A percentile compares a stretch with the other conserved stretches of the same genome.
These are phyloP conservation scores for Caerostris extrusa DNA, from an alignment of 1,140 invertebrate species.

Conservation along the genomic window DNA sequence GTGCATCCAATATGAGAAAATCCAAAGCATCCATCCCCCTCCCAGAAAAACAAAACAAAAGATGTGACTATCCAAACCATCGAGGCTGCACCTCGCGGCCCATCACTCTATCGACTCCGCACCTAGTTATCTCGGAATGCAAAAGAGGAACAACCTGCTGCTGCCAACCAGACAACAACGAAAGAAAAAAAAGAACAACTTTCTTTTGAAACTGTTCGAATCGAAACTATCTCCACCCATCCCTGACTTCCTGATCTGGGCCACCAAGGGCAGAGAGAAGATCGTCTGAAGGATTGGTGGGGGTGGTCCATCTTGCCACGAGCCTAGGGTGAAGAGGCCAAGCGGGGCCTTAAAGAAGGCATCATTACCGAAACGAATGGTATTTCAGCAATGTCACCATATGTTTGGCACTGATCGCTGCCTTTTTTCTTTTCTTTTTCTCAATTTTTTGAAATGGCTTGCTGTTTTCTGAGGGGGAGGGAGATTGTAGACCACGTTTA, in stretches of 20 bases:
- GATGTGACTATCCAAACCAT: not conserved
- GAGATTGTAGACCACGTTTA: not conserved
- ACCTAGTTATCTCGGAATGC: not conserved
- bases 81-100: not conserved
- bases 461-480: not conserved
- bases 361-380: constrained; percentile 26
- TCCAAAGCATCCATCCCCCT: no score
- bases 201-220: not conserved
- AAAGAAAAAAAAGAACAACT: not conserved
- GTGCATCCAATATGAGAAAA: no score
- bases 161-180: not conserved
- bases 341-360: constrained; percentile 25
- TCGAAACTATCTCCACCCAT: constrained; percentile 26
- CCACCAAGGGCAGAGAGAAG: constrained; percentile 48
- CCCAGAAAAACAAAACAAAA: no score
- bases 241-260: constrained; percentile 51
- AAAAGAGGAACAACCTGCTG: not conserved
- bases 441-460: not conserved
- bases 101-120: not conserved
- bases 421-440: not conserved
- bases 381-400: constrained; percentile 43
- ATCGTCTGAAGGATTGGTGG: constrained; percentile 34
- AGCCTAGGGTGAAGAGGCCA: constrained; percentile 48
- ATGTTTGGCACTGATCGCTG: not conserved
- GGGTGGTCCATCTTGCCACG: constrained; percentile 15